Evolutionary conservation across 92 coral and sea anemone species (phyloP), one percentile per base, ranked within the genome.

Genomic region (Porites divaricata): DNA sequence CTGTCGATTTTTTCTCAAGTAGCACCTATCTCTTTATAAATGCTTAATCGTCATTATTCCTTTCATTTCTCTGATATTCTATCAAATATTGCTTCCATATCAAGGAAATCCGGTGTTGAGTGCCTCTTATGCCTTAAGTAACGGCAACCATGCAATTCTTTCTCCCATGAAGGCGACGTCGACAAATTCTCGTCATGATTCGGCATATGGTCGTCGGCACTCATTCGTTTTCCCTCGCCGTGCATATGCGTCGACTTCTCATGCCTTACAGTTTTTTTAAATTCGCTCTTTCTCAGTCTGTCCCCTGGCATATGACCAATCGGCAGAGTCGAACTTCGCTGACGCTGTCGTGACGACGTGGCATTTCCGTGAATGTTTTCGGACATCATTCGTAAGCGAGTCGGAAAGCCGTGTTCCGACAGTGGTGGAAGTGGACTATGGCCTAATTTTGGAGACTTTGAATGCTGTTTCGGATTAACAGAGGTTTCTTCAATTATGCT

Each of bases 241-340:
- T 75, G 48, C 52, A 64, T 63, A 7, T 75, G 48, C 52, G 75
- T 63, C 14, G 59, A 41, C 75, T 84, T 84, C 41, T 84, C 88
- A 9, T 74, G 81, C 80, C 57, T 74, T 24, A 74, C 10, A 24
- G 41, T 45, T 74, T 58, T 74, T 66, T 41, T 74, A 8, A 76
- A 75, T 35, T 84, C 81, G 52, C 23, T 67, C 67, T 84, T 75
- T 20, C 88, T 63, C 28, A 67, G 81, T 50, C 81, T 75, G 20
- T 84, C 88, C 62, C 81, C 88, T 26, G 82, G 66, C 74, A 76
- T 63, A 2, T 74, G 81, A 24, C 80, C 76, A 1, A 64, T 58
- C 11, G 93, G 87, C 20, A 90, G 71, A 15, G 81, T 86, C 35
- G 76, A 74, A 28, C 90, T 86, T 66, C 93, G 75, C 69, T 81